A percentile compares a stretch with the other conserved stretches of the same genome.
These are phyloP conservation scores for Eriosoma lanigerum DNA, from an alignment of 1,140 invertebrate species.

Conservation along the genomic window DNA sequence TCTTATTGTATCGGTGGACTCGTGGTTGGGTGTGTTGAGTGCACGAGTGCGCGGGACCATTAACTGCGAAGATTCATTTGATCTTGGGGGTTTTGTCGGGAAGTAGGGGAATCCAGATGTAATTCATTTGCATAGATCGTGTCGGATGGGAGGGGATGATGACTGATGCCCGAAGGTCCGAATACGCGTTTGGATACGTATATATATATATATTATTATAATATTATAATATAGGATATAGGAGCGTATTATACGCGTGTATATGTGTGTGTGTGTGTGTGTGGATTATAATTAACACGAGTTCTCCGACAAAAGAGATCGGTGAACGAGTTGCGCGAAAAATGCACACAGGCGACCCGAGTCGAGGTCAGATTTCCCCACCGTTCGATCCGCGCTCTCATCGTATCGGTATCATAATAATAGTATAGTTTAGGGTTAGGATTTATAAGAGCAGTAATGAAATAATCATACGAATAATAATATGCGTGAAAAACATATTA, in stretches of 20 bases:
- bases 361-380: conserved; percentile 39
- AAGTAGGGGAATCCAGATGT: background rate
- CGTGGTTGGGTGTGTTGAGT: background rate
- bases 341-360: conserved; percentile 6
- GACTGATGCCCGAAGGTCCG: conserved; percentile 47
- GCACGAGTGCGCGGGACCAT: conserved; percentile 32
- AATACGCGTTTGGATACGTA: background rate
- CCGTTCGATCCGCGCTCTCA: background rate
- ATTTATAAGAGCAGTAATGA: too few relatives aligned
- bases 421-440: too few relatives aligned
- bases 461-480: too few relatives aligned
- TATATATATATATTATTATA: background rate
- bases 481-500: too few relatives aligned
- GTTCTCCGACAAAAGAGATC: conserved; percentile 43
- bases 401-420: too few relatives aligned
- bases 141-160: conserved; percentile 36
- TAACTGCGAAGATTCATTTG: too few relatives aligned
- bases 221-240: background rate
- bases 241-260: too few relatives aligned
- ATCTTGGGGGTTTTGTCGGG: background rate
- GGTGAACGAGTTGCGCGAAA: conserved; percentile 25
- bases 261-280: background rate
- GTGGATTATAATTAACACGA: conserved; percentile 42
- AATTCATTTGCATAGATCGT: conserved; percentile 45
- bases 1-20: conserved; percentile 27